Evolutionary conservation across 2,797 vertebrate species (phyloP), one percentile per base, ranked within the genome.

Genomic region (Catamblyrhynchus diadema): DNA sequence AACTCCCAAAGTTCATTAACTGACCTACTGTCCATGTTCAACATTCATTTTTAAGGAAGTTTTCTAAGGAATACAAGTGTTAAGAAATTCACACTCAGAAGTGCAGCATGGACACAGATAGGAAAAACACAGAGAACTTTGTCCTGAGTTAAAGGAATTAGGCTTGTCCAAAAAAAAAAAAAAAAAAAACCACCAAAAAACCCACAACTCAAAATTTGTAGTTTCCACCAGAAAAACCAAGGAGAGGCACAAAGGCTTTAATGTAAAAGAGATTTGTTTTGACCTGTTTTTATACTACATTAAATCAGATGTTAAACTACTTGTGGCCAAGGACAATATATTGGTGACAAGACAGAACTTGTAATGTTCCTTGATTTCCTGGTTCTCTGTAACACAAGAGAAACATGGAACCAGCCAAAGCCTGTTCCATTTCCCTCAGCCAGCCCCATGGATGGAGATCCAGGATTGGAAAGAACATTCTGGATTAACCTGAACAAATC

Each of bases 1-100:
- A 25, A 67, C 9, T 20, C 59, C 64, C 59, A 16, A 32, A 37
- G 10, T 2, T 4, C 14, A 7, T 4, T 12, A 22, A 57, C 4
- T 28, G 14, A 35, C 16, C 64, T 33, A 2, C 28, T 28, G 21
- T 4, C 35, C 24, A 7, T 5, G 20, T 6, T 28, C 48, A 64
- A 33, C n/a, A 12, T 4, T 8, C 6, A 24, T 28, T 73, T 62
- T 53, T 12, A 81, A 62, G 30, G 12, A 45, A 56, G 28, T 0
- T 35, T 48, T 19, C 44, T 39, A 44, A 56, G 14, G 19, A 3
- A 17, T 12, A 3, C 2, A 25, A 3, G 0, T 0, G 20, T 39
- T 44, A 37, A 41, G 72, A 67, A 67, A 81, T 8, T 4, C 45
- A 33, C 7, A 10, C 21, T 77, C 6, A 33, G 11, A 35, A 53